These are phyloP conservation scores for Drosophila dives DNA, from an alignment of 2,888 invertebrate genomes.

Conservation along the genomic window DNA sequence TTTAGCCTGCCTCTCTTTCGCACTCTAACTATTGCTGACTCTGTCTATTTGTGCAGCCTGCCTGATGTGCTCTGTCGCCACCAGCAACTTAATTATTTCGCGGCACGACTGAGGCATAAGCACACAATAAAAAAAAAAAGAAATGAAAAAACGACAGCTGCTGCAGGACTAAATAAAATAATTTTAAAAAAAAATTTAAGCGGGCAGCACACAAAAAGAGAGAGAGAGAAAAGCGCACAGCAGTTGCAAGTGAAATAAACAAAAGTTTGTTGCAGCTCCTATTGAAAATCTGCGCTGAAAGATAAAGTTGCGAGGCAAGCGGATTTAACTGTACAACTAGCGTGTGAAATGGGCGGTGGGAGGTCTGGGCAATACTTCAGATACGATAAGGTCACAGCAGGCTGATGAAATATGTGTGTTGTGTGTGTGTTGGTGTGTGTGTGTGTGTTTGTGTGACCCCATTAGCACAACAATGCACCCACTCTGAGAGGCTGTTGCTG, in stretches of 20 bases:
- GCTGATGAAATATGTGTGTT: background rate
- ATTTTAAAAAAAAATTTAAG: slow-evolving; percentile 1
- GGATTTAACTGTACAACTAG: slow-evolving; percentile 60
- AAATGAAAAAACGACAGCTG: slow-evolving; percentile 64
- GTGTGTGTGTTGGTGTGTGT: background rate
- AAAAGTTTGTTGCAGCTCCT: slow-evolving; percentile 60
- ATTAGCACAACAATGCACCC: slow-evolving; percentile 45
- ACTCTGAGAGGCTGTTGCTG: slow-evolving; percentile 2
- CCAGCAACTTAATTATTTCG: slow-evolving; percentile 76
- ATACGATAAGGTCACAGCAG: slow-evolving; percentile 22
- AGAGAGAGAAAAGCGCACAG: slow-evolving; percentile 29
- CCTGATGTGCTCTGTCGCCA: slow-evolving; percentile 22
- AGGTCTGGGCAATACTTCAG: slow-evolving; percentile 19
- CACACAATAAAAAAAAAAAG: slow-evolving; percentile 23
- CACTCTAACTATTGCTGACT: background rate
- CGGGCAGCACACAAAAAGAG: background rate
- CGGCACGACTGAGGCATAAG: slow-evolving; percentile 70
- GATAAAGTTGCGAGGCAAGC: slow-evolving; percentile 69
- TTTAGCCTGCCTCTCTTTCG: background rate
- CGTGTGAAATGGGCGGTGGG: slow-evolving; percentile 21
- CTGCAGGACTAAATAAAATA: slow-evolving; percentile 45
- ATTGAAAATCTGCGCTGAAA: slow-evolving; percentile 70
- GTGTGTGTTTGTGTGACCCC: slow-evolving; percentile 47
- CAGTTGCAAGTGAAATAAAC: slow-evolving; percentile 51
- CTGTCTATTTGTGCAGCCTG: background rate